Percentiles rank a stretch among this genome's conserved stretches.
Conservation (phyloP, 2,797 vertebrate species). For the Cuculus canorus region DNA sequence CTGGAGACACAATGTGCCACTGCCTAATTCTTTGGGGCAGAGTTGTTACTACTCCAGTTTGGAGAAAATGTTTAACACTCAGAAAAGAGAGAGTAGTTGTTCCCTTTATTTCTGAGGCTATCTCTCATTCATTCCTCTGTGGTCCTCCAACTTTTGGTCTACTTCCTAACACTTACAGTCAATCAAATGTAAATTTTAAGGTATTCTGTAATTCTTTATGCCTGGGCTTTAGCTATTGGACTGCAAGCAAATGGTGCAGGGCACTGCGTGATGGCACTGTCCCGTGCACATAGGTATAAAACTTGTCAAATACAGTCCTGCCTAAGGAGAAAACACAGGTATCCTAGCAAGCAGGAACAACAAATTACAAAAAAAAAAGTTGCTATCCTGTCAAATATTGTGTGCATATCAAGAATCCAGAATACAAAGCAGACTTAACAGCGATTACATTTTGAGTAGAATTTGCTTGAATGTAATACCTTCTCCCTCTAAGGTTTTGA, state of each 20-base stretch:
- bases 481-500: conserved; percentile 65
- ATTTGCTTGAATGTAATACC: conserved; percentile 67
- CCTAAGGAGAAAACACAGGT: conserved; percentile 29
- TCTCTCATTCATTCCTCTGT: background rate
- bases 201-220: background rate
- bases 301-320: background rate
- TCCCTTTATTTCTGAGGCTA: background rate
- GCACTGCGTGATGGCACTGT: background rate
- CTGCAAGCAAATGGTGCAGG: background rate
- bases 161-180: background rate
- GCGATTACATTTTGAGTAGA: conserved; percentile 58
- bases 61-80: background rate
- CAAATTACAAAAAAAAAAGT: background rate
- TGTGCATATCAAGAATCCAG: background rate
- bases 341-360: conserved; percentile 34
- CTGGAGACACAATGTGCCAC: background rate
- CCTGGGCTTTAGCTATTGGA: background rate
- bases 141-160: background rate
- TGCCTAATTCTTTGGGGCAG: background rate
- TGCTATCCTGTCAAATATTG: conserved; percentile 32
- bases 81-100: background rate
- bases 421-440: conserved; percentile 51
- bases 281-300: background rate
- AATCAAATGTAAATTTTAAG: background rate
- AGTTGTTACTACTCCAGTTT: background rate